A percentile compares a stretch with the other conserved stretches of the same genome.
Conservation (phyloP, 2,797 vertebrate genomes). For the Momotus momota region DNA sequence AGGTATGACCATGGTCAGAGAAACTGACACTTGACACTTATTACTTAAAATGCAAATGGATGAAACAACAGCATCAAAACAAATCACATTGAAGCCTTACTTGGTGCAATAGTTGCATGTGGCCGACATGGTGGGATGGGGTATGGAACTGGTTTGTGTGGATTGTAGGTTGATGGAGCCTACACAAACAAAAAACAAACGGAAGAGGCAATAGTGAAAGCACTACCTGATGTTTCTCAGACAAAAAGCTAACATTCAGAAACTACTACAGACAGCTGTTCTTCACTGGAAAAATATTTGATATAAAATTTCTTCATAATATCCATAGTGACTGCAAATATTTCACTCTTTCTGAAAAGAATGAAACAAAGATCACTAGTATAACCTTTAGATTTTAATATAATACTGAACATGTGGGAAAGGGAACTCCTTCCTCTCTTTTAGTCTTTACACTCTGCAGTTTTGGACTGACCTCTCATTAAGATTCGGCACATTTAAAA, state of each 20-base stretch:
- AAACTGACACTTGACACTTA: background rate
- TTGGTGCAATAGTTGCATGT: constrained; percentile 96
- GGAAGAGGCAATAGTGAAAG: constrained; percentile 20
- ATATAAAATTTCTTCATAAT: background rate
- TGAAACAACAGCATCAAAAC: background rate
- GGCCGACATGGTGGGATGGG: constrained; percentile 97
- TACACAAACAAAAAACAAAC: constrained; percentile 65
- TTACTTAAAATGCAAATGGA: constrained; percentile 2
- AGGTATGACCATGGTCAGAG: background rate
- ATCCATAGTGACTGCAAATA: background rate
- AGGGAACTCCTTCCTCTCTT: background rate
- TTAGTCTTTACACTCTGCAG: background rate
- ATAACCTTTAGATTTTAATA: background rate
- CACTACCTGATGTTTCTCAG: background rate
- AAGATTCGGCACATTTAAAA: background rate
- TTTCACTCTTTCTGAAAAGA: background rate
- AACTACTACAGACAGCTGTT: background rate
- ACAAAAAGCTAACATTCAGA: constrained; percentile 15
- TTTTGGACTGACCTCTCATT: background rate
- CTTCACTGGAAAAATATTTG: background rate
- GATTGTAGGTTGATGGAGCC: constrained; percentile 96
- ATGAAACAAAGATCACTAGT: background rate
- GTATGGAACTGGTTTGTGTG: constrained; percentile 96
- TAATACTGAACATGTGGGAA: background rate
- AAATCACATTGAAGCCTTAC: constrained; percentile 82